Percentiles rank a stretch among this genome's conserved stretches.
Evolutionary conservation across 2,888 invertebrate genomes (phyloP).

Genomic region (Geophilus truncorum): DNA sequence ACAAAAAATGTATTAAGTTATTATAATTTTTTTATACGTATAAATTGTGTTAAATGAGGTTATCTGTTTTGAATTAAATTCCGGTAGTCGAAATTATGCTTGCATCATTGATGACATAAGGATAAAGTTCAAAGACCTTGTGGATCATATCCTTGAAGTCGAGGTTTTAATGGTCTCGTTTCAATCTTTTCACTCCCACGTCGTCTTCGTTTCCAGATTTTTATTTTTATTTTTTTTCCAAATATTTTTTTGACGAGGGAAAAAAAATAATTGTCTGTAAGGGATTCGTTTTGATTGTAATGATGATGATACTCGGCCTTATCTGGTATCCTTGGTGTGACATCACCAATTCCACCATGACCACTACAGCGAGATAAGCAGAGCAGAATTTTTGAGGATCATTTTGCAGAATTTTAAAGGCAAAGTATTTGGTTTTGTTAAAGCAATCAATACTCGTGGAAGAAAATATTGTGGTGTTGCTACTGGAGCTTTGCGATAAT

Average conservation of each 20-base stretch:
- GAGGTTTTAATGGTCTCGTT: not conserved
- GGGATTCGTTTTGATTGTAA: not conserved
- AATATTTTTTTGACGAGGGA: not conserved
- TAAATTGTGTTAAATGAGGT: not conserved
- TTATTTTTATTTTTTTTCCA: not conserved
- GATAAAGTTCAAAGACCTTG: conserved; percentile 13
- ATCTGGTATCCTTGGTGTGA: conserved; percentile 16
- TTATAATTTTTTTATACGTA: not conserved
- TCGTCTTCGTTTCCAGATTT: not conserved
- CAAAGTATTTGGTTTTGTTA: not conserved
- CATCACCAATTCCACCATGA: conserved; percentile 18
- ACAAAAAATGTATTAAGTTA: not conserved
- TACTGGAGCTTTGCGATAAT: not conserved
- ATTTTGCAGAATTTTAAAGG: conserved; percentile 5
- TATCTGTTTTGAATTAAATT: not conserved
- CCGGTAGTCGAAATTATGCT: not conserved
- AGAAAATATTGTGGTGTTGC: not conserved
- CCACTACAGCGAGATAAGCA: conserved; percentile 2
- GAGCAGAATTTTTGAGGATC: not conserved
- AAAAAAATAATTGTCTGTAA: not conserved
- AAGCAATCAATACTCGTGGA: not conserved
- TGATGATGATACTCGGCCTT: not conserved
- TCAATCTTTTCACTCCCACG: too few relatives aligned
- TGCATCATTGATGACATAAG: not conserved
- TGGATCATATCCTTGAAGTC: not conserved